Percentiles rank a stretch among this genome's conserved stretches.
Conservation (phyloP, 2,113 vertebrate genomes). For the Phrynocephalus versicolor region DNA sequence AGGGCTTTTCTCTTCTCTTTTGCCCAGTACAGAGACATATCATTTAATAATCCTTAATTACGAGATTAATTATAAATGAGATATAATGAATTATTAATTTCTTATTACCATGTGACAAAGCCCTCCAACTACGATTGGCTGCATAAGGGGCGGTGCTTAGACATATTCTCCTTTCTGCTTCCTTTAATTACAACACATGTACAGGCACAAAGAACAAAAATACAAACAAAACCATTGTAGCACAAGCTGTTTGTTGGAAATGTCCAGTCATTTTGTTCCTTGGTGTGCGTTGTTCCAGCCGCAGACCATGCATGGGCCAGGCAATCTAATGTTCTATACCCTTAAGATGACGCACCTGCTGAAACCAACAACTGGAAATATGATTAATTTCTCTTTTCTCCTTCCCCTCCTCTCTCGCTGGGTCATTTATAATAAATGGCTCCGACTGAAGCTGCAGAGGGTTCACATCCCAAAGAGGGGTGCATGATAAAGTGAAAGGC, state of each 20-base stretch:
- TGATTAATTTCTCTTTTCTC: slow-evolving; percentile 55
- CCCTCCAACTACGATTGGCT: no score
- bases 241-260: not conserved
- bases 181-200: not conserved
- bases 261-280: not conserved
- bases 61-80: no score
- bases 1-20: no score
- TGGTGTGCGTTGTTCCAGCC: not conserved
- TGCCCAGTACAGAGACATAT: no score
- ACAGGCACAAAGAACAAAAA: not conserved
- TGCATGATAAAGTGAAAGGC: slow-evolving; percentile 51
- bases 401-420: not conserved
- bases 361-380: slow-evolving; percentile 54
- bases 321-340: slow-evolving; percentile 28
- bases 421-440: slow-evolving; percentile 54
- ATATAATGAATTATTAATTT: no score
- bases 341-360: slow-evolving; percentile 42
- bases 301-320: slow-evolving; percentile 15
- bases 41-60: no score
- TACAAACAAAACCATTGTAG: no score
- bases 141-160: not conserved
- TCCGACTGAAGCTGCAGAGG: slow-evolving; percentile 19
- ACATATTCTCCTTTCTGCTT: not conserved
- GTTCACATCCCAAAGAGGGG: slow-evolving; percentile 34
- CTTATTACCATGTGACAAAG: no score